Evolutionary conservation across 2,113 vertebrate species (phyloP), one percentile per base, ranked within the genome.

Genomic region (Chaetodon trifascialis): DNA sequence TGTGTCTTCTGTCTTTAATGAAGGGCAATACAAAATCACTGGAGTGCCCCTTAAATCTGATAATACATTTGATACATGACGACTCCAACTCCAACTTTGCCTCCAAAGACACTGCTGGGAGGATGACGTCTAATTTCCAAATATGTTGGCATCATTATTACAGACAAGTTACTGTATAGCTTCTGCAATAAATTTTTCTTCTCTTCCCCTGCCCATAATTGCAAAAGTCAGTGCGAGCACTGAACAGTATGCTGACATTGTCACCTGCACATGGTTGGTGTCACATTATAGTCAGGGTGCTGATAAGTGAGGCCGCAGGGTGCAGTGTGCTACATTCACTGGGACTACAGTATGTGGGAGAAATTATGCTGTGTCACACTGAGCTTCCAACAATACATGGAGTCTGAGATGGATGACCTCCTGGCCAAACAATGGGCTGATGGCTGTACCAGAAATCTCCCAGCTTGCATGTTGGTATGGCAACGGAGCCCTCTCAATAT

Each of bases 401-500:
- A 70, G 46, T 75, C 40, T 72, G 54, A 86, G 74, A 85, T 73
- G 47, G 63, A 85, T 88, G 86, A 90, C 86, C 81, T 84, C 77
- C 64, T 66, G 65, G 80, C 15, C 44, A 88, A 86, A 91, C 85
- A 91, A 84, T 51, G 63, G 71, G 64, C 51, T 54, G 23, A 14
- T 59, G 51, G 55, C 54, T 86, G 63, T 76, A 85, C 72, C 60
- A 72, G 76, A 84, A 77, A 64, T 73, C 76, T 76, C 84, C 69
- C 49, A 55, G 78, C 80, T 81, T 85, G 25, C 44, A 54, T 34
- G 88, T 87, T 86, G 88, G 40, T 83, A 91, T 90, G 82, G 80
- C 72, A 89, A 91, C 80, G 4, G 11, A 73, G 67, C 79, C 65
- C 79, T 84, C 65, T 82, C 83, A 87, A 85, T 81, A 86, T 69